phyloP scores from a whole-genome alignment of 2,113 vertebrate genomes.

The Python bivittatus region DNA sequence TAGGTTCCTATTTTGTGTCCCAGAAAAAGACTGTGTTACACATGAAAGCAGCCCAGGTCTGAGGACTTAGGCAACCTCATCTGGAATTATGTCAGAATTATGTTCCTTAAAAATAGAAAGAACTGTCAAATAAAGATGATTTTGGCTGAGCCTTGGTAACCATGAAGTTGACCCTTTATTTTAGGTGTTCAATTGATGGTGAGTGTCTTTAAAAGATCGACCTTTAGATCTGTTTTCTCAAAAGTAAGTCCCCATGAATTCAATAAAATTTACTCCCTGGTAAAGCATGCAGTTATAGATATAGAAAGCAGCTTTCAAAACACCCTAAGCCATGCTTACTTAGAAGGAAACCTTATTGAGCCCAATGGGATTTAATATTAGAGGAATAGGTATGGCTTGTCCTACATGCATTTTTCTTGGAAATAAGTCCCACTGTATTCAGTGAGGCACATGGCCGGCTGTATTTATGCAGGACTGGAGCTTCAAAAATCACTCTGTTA shows the following conservation, averaged over 20 bases:
- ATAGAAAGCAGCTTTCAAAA: not conserved
- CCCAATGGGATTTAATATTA: not conserved
- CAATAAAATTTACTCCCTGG: not conserved
- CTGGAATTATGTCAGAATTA: not conserved
- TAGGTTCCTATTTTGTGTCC: not conserved
- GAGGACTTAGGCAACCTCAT: not conserved
- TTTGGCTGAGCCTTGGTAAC: not conserved
- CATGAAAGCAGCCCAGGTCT: not conserved
- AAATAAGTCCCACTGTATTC: not conserved
- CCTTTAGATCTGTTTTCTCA: not conserved
- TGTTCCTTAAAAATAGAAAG: not conserved
- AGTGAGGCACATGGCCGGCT: not conserved
- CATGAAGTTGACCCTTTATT: slow-evolving; percentile 31
- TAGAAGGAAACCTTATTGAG: not conserved
- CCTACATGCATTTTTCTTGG: not conserved
- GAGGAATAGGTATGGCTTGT: not conserved
- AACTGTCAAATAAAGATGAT: not conserved
- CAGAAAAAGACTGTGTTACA: not conserved
- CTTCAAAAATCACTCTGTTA: slow-evolving; percentile 56
- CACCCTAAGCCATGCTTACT: not conserved
- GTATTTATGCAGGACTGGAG: not conserved
- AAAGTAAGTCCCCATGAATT: not conserved
- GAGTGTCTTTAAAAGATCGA: slow-evolving; percentile 31
- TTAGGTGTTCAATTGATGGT: slow-evolving; percentile 25
- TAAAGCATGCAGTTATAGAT: not conserved